Evolutionary conservation across 2,797 vertebrate genomes (phyloP).

Genomic region (Helostoma temminkii): DNA sequence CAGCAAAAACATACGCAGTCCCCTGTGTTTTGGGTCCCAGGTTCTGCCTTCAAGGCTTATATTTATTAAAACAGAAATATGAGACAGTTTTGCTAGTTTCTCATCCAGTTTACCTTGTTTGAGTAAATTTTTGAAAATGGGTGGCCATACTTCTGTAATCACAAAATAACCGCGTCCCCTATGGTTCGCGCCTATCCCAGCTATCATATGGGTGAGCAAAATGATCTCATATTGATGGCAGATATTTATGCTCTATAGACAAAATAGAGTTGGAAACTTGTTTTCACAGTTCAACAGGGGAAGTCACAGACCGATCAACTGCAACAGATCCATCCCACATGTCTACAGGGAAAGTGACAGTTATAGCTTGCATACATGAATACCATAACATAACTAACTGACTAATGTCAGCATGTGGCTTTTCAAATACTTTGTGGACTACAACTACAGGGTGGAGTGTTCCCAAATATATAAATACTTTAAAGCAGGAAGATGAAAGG

Average conservation of each 20-base stretch:
- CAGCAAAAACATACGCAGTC: conserved; percentile 47
- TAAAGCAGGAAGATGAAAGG: conserved; percentile 3
- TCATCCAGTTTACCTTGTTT: not conserved
- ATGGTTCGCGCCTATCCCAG: no score
- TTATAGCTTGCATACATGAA: not conserved
- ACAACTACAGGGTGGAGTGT: conserved; percentile 5
- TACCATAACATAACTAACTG: not conserved
- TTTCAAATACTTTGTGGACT: not conserved
- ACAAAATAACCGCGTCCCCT: no score
- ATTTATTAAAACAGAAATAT: not conserved
- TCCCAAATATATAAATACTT: conserved; percentile 6
- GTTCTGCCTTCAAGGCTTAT: not conserved
- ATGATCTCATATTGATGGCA: not conserved
- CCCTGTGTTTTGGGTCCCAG: not conserved
- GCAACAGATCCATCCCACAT: conserved; percentile 4
- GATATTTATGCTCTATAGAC: not conserved
- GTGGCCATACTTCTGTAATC: not conserved
- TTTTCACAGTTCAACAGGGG: conserved; percentile 1
- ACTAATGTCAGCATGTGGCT: conserved; percentile 7
- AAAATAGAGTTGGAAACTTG: not conserved
- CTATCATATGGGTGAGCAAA: no score
- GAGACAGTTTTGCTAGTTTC: not conserved
- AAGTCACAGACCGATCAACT: conserved; percentile 17
- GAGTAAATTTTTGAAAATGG: not conserved
- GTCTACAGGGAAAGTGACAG: conserved; percentile 20